Conservation (phyloP, 2,797 vertebrate species). For the Macrochelys suwanniensis region DNA sequence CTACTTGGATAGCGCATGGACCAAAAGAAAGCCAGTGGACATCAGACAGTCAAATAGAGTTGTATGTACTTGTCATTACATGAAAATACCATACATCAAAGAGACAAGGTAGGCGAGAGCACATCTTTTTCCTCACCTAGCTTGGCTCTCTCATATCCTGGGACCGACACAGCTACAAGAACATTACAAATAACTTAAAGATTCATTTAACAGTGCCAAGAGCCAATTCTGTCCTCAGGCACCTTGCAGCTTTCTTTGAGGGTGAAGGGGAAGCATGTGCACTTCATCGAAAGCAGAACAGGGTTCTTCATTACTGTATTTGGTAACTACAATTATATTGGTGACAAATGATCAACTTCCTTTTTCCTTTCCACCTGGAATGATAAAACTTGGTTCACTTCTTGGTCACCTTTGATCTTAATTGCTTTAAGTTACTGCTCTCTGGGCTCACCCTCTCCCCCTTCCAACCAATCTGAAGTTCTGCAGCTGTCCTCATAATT, state of each 20-base stretch:
- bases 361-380: neutral
- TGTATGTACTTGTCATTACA: neutral
- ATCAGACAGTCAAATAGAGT: neutral
- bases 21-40: neutral
- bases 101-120: neutral
- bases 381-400: neutral
- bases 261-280: neutral
- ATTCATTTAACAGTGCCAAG: neutral
- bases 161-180: neutral
- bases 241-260: neutral
- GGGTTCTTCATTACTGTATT: neutral
- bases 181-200: neutral
- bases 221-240: neutral
- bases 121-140: neutral
- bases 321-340: neutral
- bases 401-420: neutral
- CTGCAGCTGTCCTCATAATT: neutral
- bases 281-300: neutral
- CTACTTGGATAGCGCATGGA: no score
- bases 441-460: neutral
- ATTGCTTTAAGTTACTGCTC: neutral
- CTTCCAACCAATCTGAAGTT: neutral
- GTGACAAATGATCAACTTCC: neutral
- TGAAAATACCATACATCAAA: neutral
- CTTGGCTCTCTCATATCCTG: neutral